Conservation (phyloP, 2,797 vertebrate genomes). For the Distichodus sexfasciatus region DNA sequence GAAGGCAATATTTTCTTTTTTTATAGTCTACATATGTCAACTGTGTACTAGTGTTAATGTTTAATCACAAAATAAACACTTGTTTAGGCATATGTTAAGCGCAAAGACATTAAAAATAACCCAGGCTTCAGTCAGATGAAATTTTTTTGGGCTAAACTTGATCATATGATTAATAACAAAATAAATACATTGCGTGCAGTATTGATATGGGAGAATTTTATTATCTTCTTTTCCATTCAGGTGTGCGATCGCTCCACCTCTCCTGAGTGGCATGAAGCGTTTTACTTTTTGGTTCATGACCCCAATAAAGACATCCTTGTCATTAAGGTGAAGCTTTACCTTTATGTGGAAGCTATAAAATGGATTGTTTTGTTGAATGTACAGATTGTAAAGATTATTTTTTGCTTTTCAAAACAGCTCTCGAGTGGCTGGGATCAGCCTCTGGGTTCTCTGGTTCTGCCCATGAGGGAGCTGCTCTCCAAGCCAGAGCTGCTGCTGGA, state of each 20-base stretch:
- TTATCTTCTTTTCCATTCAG: conserved; percentile 62
- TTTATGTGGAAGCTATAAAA: not conserved
- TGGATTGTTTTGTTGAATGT: not conserved
- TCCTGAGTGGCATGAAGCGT: conserved; percentile 84
- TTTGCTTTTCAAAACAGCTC: conserved; percentile 35
- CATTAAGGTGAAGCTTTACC: conserved; percentile 72
- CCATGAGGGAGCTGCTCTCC: conserved; percentile 76
- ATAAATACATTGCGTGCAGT: too few species aligned
- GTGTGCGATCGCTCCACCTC: conserved; percentile 70
- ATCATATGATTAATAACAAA: too few species aligned
- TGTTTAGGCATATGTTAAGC: too few species aligned
- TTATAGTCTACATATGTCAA: too few species aligned
- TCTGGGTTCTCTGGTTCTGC: conserved; percentile 78
- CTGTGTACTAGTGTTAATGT: too few species aligned
- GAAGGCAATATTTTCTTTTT: too few species aligned
- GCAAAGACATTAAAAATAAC: too few species aligned
- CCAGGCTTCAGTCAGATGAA: too few species aligned
- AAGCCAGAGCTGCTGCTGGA: conserved; percentile 77
- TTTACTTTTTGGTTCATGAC: conserved; percentile 82
- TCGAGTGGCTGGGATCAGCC: conserved; percentile 63
- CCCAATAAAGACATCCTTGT: conserved; percentile 80
- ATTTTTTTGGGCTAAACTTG: too few species aligned
- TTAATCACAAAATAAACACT: too few species aligned
- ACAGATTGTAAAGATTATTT: not conserved
- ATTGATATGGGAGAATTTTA: too few species aligned